Conservation (phyloP, 2,797 vertebrate genomes). For the Pantherophis alleghaniensis region DNA sequence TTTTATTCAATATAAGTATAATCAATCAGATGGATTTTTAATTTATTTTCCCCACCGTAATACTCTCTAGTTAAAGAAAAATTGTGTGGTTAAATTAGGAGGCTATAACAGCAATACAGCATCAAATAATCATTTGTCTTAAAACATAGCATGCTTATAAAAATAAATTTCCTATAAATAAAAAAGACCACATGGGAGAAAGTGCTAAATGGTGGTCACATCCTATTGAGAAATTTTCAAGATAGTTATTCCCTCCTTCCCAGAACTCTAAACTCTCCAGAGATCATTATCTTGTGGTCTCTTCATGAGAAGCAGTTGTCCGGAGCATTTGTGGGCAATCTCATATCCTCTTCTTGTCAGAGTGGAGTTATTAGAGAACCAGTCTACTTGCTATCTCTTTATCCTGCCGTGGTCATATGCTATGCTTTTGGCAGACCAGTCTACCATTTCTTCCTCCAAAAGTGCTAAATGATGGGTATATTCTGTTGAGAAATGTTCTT, state of each 20-base stretch:
- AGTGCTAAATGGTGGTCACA: slow-evolving; percentile 17
- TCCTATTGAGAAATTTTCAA: not conserved
- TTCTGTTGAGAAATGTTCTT: slow-evolving; percentile 33
- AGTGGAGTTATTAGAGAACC: not conserved
- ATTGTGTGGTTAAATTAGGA: not conserved
- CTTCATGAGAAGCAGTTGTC: too few relatives aligned
- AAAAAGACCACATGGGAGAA: not conserved
- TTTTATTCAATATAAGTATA: not conserved
- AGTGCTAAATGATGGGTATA: not conserved
- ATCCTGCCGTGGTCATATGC: not conserved
- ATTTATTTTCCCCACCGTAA: not conserved
- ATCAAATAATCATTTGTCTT: slow-evolving; percentile 12
- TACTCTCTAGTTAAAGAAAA: not conserved
- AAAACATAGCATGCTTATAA: not conserved
- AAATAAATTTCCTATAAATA: slow-evolving; percentile 17
- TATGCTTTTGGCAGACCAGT: not conserved
- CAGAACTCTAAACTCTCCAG: too few relatives aligned
- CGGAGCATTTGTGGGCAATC: not conserved
- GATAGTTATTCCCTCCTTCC: too few relatives aligned
- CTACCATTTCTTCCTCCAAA: not conserved
- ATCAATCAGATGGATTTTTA: not conserved
- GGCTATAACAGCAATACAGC: not conserved
- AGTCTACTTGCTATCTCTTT: not conserved
- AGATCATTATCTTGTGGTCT: too few relatives aligned
- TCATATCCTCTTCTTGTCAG: not conserved